Base-by-base conservation (phyloP, 2,888 invertebrate genomes). In the Epsilonema sp. region DNA sequence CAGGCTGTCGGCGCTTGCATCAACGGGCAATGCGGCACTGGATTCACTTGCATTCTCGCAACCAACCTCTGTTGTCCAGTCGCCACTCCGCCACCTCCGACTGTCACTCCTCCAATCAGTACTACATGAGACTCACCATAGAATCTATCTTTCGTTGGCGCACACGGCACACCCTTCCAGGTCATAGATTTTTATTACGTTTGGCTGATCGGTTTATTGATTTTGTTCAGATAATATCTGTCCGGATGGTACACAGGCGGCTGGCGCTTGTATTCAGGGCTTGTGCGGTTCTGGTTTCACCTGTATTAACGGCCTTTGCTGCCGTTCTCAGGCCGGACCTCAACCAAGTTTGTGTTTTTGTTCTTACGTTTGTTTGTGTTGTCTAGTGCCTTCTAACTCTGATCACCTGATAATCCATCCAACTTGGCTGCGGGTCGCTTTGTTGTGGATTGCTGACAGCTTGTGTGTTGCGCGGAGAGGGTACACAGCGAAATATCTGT, bases 201-300 rank as follows among this genome's bases (percentile, higher is more conserved):
- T n/a, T n/a, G n/a, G n/a, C n/a, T n/a, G n/a, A n/a, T n/a, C n/a
- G n/a, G n/a, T n/a, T n/a, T n/a, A n/a, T n/a, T n/a, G n/a, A n/a
- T n/a, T n/a, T n/a, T n/a, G n/a, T n/a, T n/a, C n/a, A 36, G n/a
- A 36, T 52, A 42, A 47, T 54, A 56, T 61, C 25, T 63, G 63
- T 52, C 54, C 61, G n/a, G 63, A 63, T 52, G 60, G 61, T 44
- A 59, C 60, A 19, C 61, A 62, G 48, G 60, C 62, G 8, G 63
- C 60, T 24, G 62, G 63, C 46, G 58, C 58, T 23, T 63, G 63
- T 45, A 61, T 63, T 43, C 61, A 59, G 53, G 60, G 61, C 38
- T 56, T 55, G 31, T 63, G 63, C 52, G 61, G 61, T 40, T 52
- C 54, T 26, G 63, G 63, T 44, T 64, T 62, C 56, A 58, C 56